Percentiles rank a stretch among this genome's conserved stretches.
These are phyloP conservation scores for Alosa sapidissima DNA, from an alignment of 2,797 vertebrate genomes.

Conservation along the genomic window DNA sequence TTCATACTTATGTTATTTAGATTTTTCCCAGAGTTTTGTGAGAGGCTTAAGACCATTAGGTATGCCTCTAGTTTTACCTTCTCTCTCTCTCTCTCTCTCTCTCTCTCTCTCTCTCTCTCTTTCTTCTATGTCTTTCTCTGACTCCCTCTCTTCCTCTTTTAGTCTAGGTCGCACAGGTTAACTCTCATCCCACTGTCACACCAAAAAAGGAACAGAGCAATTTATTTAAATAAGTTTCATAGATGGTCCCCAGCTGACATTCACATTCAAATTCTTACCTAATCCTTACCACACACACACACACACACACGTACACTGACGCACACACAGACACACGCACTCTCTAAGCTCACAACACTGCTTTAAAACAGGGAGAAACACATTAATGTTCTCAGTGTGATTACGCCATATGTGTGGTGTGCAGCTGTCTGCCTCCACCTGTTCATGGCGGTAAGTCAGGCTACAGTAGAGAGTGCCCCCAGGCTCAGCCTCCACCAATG, in stretches of 20 bases:
- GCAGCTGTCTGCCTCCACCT: neutral
- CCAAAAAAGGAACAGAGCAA: neutral
- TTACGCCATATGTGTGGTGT: neutral
- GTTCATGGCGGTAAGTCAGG: neutral
- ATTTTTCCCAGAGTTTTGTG: neutral
- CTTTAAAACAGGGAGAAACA: neutral
- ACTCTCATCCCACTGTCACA: neutral
- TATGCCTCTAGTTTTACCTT: neutral
- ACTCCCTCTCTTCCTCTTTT: neutral
- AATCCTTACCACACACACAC: slow-evolving; percentile 8
- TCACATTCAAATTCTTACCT: neutral
- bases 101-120: neutral
- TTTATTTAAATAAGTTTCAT: slow-evolving; percentile 35
- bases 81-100: neutral
- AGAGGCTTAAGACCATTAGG: slow-evolving; percentile 1
- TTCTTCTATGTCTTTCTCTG: neutral
- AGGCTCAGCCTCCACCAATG: neutral
- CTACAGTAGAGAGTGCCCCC: neutral
- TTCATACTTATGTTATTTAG: neutral
- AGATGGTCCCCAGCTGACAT: neutral
- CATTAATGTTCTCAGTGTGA: neutral
- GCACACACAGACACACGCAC: neutral
- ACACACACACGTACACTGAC: too few species aligned
- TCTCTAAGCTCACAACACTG: neutral
- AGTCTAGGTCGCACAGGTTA: neutral